phyloP scores from a whole-genome alignment of 2,113 vertebrate genomes.

The Hystrix brachyura region DNA sequence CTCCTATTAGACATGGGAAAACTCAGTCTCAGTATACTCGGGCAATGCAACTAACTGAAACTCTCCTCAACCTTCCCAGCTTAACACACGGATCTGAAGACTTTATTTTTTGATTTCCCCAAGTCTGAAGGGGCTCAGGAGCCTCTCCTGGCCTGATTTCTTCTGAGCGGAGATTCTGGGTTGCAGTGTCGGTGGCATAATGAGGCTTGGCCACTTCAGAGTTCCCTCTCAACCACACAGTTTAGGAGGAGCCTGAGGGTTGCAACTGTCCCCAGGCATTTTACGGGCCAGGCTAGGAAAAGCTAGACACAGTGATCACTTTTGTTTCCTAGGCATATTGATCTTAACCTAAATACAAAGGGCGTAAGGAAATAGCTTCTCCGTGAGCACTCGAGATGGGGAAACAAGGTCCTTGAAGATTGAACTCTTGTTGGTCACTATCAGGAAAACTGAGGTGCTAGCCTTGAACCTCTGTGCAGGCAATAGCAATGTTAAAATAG shows the following conservation, averaged over 20 bases:
- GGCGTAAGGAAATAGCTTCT: not conserved
- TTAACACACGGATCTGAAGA: not conserved
- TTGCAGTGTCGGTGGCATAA: accelerated
- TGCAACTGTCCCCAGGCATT: not conserved
- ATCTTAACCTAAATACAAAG: not conserved
- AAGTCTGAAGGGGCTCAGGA: not conserved
- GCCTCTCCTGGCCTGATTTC: not conserved
- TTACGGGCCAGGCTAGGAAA: not conserved
- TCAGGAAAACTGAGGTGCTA: not conserved
- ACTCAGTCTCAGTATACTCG: not conserved
- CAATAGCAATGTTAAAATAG: not conserved
- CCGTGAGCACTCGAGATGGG: not conserved
- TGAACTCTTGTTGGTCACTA: not conserved
- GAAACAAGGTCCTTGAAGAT: not conserved
- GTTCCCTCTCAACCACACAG: not conserved
- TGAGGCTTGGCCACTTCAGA: not conserved
- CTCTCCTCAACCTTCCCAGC: not conserved
- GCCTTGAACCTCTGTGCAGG: not conserved
- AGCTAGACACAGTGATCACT: not conserved
- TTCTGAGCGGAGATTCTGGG: not conserved
- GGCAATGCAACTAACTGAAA: not conserved
- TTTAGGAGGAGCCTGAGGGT: not conserved
- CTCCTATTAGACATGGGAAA: not conserved
- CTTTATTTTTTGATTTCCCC: not conserved
- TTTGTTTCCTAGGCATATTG: not conserved